Evolutionary conservation across 2,888 invertebrate species (phyloP).

Genomic region (Caenorhabditis angaria): DNA sequence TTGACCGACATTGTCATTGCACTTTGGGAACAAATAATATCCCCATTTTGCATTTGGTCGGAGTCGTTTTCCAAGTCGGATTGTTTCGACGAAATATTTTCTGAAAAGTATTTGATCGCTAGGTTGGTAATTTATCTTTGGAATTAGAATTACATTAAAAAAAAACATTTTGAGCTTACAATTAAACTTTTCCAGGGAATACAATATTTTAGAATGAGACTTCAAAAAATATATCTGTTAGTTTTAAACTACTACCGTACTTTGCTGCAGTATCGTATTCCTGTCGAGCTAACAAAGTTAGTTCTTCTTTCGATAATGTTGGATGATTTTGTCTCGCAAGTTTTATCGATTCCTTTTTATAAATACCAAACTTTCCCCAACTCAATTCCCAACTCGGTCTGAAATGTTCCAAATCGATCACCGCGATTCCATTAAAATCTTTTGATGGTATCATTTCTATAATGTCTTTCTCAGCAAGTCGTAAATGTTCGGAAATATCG

Average conservation of each 20-base stretch:
- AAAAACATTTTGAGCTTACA: too few species aligned
- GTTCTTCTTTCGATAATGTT: slow-evolving; percentile 15
- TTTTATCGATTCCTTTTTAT: slow-evolving; percentile 33
- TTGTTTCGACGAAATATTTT: slow-evolving; percentile 39
- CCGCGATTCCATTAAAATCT: slow-evolving; percentile 47
- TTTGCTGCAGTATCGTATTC: slow-evolving; percentile 28
- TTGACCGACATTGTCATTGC: slow-evolving; percentile 44
- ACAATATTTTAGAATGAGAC: too few species aligned
- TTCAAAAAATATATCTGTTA: too few species aligned
- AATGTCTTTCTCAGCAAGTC: slow-evolving; percentile 29
- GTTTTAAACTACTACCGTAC: too few species aligned
- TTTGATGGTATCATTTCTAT: slow-evolving; percentile 43
- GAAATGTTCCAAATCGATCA: slow-evolving; percentile 57
- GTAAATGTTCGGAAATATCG: slow-evolving; percentile 22
- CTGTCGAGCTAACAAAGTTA: slow-evolving; percentile 20
- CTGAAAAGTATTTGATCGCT: too few species aligned
- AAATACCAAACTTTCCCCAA: slow-evolving; percentile 49
- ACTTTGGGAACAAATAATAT: slow-evolving; percentile 55
- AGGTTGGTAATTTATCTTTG: too few species aligned
- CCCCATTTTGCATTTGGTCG: slow-evolving; percentile 57
- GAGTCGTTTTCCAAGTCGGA: slow-evolving; percentile 41
- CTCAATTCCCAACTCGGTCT: slow-evolving; percentile 48
- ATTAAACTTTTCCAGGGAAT: too few species aligned
- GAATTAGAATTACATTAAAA: too few species aligned
- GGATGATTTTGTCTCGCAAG: slow-evolving; percentile 29